A percentile compares a stretch with the other conserved stretches of the same genome.
Evolutionary conservation across 2,797 vertebrate species (phyloP).

Genomic region (Phalanger gymnotis): DNA sequence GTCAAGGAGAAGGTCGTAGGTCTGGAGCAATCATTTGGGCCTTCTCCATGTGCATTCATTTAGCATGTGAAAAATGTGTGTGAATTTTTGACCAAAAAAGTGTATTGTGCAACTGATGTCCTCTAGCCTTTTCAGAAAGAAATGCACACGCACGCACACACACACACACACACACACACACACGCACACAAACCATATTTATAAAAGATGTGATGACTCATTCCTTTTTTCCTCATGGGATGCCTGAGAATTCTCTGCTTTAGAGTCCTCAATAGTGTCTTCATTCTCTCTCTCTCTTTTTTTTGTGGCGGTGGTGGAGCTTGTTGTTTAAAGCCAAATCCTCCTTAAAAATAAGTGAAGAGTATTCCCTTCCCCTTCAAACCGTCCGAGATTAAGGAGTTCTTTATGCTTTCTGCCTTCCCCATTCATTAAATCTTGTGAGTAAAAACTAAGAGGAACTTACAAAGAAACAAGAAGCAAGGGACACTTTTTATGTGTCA

Average conservation of each 20-base stretch:
- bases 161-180: background rate
- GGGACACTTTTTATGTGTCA: background rate
- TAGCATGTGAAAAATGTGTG: conserved; percentile 25
- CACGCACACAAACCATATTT: conserved; percentile 28
- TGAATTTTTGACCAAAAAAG: conserved; percentile 33
- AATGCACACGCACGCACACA: background rate
- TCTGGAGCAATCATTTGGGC: background rate
- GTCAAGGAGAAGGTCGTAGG: background rate
- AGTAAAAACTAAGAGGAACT: background rate
- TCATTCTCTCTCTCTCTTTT: conserved; percentile 12
- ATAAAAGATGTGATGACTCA: background rate
- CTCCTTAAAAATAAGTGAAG: conserved; percentile 31
- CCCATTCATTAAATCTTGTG: background rate
- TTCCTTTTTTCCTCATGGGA: conserved; percentile 62
- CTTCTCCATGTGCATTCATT: background rate
- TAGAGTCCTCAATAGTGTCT: background rate
- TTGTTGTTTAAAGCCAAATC: background rate
- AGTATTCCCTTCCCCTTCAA: conserved; percentile 55
- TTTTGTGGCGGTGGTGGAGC: background rate
- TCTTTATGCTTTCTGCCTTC: background rate
- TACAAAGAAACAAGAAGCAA: background rate
- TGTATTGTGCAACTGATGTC: background rate
- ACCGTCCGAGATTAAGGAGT: background rate
- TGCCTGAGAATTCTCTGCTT: conserved; percentile 41
- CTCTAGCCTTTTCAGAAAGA: background rate